These are phyloP conservation scores for Polymixis flavicincta DNA, from an alignment of 2,888 invertebrate species.

Conservation along the genomic window DNA sequence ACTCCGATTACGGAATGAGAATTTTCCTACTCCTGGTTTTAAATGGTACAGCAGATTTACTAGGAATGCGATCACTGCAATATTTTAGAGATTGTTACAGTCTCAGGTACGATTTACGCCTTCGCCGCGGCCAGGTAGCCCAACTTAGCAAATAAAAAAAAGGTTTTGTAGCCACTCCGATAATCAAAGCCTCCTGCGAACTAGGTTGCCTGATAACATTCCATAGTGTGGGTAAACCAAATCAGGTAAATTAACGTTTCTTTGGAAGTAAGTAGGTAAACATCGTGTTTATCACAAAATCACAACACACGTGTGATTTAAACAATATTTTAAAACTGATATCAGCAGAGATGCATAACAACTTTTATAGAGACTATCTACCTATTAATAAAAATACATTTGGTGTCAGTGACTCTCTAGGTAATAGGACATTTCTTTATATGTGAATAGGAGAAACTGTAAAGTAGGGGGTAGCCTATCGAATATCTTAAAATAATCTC, in stretches of 20 bases:
- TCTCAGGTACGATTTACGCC: not conserved
- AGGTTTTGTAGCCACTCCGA: not conserved
- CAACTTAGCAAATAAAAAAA: too few relatives aligned
- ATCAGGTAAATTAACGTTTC: slow-evolving; percentile 17
- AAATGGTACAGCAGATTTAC: not conserved
- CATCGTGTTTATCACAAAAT: not conserved
- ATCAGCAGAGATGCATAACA: not conserved
- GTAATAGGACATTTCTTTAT: too few relatives aligned
- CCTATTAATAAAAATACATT: not conserved
- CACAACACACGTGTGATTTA: slow-evolving; percentile 14
- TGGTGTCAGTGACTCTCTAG: slow-evolving; percentile 15
- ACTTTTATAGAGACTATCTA: not conserved
- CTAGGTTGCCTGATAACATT: slow-evolving; percentile 37
- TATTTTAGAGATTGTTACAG: slow-evolving; percentile 7
- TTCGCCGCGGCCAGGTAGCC: not conserved
- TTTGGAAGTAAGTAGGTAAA: not conserved
- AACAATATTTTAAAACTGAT: not conserved
- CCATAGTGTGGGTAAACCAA: not conserved
- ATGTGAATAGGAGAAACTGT: not conserved
- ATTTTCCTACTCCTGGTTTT: too few relatives aligned
- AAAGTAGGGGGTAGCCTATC: slow-evolving; percentile 3
- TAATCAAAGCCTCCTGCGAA: not conserved
- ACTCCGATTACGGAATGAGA: not conserved
- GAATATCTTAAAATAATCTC: not conserved
- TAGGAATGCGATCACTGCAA: not conserved